phyloP scores from a whole-genome alignment of 2,113 vertebrate genomes.

The Bucco capensis region DNA sequence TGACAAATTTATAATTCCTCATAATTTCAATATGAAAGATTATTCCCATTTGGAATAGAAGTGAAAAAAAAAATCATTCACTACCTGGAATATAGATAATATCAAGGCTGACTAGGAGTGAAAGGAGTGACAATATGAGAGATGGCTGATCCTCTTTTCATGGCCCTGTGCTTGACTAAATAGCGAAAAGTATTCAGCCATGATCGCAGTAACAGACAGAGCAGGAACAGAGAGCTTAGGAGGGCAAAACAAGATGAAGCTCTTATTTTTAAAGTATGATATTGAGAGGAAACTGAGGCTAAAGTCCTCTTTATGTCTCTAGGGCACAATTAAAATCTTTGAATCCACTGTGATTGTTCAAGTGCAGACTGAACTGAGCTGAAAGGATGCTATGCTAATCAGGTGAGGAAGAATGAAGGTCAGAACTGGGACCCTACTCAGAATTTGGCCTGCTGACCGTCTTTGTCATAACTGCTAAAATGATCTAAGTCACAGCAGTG shows the following conservation, averaged over 20 bases:
- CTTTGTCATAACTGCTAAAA: background rate
- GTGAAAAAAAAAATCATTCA: background rate
- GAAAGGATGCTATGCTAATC: background rate
- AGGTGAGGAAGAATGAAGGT: background rate
- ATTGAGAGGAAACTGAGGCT: background rate
- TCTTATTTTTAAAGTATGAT: background rate
- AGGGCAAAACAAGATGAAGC: background rate
- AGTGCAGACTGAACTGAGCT: background rate
- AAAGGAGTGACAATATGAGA: background rate
- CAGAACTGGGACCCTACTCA: fast-evolving
- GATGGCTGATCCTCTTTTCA: background rate
- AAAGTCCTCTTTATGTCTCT: background rate
- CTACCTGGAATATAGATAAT: background rate
- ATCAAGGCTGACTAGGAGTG: background rate
- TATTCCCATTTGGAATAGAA: background rate
- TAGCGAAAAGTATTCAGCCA: background rate
- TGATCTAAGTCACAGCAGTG: background rate
- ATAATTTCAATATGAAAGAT: background rate
- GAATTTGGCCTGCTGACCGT: background rate
- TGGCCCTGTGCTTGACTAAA: background rate
- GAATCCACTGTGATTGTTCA: background rate
- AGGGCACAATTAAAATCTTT: background rate
- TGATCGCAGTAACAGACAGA: background rate
- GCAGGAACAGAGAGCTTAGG: background rate
- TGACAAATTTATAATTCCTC: background rate